A percentile compares a stretch with the other conserved stretches of the same genome.
These are phyloP conservation scores for Sphaerophoria rueppellii DNA, from an alignment of 2,888 invertebrate species.

Conservation along the genomic window DNA sequence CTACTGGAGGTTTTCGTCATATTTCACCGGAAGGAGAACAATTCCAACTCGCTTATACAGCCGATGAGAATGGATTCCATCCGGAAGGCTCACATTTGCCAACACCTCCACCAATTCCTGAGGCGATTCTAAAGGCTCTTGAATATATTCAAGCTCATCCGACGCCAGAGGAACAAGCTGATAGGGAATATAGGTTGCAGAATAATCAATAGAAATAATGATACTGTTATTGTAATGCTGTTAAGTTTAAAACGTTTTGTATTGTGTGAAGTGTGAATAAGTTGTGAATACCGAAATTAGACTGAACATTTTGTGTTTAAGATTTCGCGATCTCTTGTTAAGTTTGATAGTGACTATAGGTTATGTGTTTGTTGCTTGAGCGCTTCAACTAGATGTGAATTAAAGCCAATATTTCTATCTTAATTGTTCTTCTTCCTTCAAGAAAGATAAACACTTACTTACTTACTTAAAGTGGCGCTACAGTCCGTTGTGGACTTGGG, in stretches of 20 bases:
- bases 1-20: constrained; percentile 76
- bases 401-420: no score
- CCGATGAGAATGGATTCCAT: constrained; percentile 79
- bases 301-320: constrained; percentile 45
- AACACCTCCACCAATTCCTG: constrained; percentile 79
- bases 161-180: constrained; percentile 77
- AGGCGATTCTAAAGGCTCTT: constrained; percentile 76
- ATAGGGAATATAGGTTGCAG: constrained; percentile 65
- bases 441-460: no score
- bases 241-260: constrained; percentile 7
- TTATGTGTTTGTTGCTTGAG: no score
- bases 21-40: constrained; percentile 79
- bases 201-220: constrained; percentile 37
- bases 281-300: constrained; percentile 17
- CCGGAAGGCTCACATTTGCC: constrained; percentile 78
- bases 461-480: no score
- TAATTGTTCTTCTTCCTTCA: no score
- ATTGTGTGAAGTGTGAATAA: neutral
- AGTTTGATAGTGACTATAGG: no score
- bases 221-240: neutral
- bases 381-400: no score
- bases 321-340: neutral
- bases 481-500: no score
- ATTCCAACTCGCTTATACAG: constrained; percentile 76
- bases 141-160: constrained; percentile 79